Conservation (phyloP, 2,113 vertebrate species). For the Brachionichthys hirsutus region DNA sequence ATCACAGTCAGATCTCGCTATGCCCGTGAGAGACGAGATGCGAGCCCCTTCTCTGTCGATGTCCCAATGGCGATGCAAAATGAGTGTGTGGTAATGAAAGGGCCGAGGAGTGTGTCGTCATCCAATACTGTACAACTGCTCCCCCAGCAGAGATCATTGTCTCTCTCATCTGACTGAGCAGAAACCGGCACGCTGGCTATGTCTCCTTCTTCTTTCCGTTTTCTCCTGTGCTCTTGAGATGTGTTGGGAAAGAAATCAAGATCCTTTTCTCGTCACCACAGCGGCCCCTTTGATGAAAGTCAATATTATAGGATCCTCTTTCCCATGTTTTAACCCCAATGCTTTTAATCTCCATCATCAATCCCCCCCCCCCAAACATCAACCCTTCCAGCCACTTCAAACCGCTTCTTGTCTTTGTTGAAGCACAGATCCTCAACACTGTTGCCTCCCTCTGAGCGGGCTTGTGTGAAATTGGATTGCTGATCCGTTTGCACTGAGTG, state of each 20-base stretch:
- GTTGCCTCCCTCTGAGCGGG: conserved; percentile 59
- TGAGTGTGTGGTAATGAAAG: conserved; percentile 50
- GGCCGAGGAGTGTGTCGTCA: conserved; percentile 43
- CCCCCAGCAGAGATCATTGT: conserved; percentile 53
- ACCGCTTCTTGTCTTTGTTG: conserved; percentile 56
- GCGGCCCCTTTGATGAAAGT: conserved; percentile 8
- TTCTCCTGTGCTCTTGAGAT: conserved; percentile 2
- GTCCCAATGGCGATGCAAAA: conserved; percentile 56
- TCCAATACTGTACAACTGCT: conserved; percentile 61
- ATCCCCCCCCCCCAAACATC: conserved; percentile 8
- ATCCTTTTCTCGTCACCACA: conserved; percentile 10
- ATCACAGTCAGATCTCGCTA: conserved; percentile 49
- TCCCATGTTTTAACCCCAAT: background rate
- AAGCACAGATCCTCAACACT: conserved; percentile 59
- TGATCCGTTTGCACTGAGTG: conserved; percentile 74
- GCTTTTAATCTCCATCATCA: conserved; percentile 35
- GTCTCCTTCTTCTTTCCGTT: background rate
- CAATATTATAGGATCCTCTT: too few species aligned
- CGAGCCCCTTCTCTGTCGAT: conserved; percentile 48
- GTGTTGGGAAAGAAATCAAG: conserved; percentile 23
- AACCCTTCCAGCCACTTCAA: conserved; percentile 46
- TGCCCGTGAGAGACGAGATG: conserved; percentile 61
- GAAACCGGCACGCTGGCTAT: conserved; percentile 1
- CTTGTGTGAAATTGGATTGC: conserved; percentile 81
- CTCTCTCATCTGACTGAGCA: conserved; percentile 20